These are phyloP conservation scores for Tipula helvola DNA, from an alignment of 2,888 invertebrate genomes.

Conservation along the genomic window DNA sequence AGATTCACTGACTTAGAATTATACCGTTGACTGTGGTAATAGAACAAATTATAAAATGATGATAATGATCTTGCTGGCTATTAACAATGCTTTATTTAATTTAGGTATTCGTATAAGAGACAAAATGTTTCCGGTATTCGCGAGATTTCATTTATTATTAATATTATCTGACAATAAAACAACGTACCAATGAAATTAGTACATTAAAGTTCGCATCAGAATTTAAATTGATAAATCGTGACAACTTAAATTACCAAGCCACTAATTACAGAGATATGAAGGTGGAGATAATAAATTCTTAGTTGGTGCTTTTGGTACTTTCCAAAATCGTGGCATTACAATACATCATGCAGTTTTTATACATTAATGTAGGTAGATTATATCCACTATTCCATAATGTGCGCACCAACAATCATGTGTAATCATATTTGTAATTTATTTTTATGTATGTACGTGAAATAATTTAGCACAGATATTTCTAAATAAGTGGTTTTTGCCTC, in stretches of 20 bases:
- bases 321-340: background rate
- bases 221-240: background rate
- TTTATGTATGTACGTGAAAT: background rate
- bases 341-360: too few relatives aligned
- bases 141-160: background rate
- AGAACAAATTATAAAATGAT: too few relatives aligned
- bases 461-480: background rate
- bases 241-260: background rate
- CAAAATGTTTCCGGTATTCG: background rate
- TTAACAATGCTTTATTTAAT: background rate
- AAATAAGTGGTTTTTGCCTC: background rate
- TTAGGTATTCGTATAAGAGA: background rate
- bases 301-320: background rate
- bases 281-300: background rate
- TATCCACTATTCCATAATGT: background rate
- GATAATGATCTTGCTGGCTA: too few relatives aligned
- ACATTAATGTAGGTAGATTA: background rate
- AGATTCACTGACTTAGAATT: too few relatives aligned
- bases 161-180: background rate
- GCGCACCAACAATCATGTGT: background rate
- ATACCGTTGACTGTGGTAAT: too few relatives aligned
- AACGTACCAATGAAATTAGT: background rate
- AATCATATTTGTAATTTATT: background rate
- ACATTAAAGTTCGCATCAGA: background rate
- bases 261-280: background rate